Conservation (phyloP, 2,797 vertebrate species). For the Dermochelys coriacea region DNA sequence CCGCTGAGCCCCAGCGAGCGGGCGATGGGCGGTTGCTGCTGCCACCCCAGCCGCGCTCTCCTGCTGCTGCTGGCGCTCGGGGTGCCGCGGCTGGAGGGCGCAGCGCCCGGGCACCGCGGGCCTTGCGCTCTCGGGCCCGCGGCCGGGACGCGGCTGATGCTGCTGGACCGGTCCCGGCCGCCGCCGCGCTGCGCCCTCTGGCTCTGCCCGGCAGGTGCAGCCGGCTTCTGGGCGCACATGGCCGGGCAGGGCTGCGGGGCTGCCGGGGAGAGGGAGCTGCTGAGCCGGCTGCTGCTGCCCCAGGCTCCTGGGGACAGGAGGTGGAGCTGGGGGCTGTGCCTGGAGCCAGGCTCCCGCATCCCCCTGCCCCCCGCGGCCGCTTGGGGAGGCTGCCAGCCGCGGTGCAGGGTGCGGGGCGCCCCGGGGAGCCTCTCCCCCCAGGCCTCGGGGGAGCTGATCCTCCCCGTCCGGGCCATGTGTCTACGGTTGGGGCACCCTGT, state of each 20-base stretch:
- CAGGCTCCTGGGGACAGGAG: constrained; percentile 38
- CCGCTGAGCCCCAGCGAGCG: constrained; percentile 56
- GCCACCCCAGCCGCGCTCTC: constrained; percentile 46
- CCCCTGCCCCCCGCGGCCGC: constrained; percentile 63
- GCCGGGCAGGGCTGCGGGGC: constrained; percentile 63
- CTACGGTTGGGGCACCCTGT: constrained; percentile 45
- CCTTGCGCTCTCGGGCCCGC: constrained; percentile 11
- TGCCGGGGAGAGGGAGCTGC: constrained; percentile 18
- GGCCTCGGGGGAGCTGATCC: constrained; percentile 49
- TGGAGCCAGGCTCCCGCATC: constrained; percentile 41
- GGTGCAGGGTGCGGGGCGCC: constrained; percentile 36
- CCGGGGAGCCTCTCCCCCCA: constrained; percentile 42
- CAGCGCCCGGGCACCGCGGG: constrained; percentile 41
- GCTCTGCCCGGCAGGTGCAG: constrained; percentile 60
- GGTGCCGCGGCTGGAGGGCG: constrained; percentile 37
- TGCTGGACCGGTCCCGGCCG: neutral
- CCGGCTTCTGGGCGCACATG: constrained; percentile 63
- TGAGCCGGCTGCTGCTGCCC: constrained; percentile 37
- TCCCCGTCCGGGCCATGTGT: constrained; percentile 52
- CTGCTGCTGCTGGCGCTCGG: constrained; percentile 14
- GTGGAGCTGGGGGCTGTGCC: constrained; percentile 53
- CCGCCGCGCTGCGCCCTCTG: constrained; percentile 15
- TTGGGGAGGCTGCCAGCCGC: constrained; percentile 58
- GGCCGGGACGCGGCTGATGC: neutral
- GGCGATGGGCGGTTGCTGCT: constrained; percentile 68